These are phyloP conservation scores for Aporophyla nigra DNA, from an alignment of 2,888 invertebrate species.

Conservation along the genomic window DNA sequence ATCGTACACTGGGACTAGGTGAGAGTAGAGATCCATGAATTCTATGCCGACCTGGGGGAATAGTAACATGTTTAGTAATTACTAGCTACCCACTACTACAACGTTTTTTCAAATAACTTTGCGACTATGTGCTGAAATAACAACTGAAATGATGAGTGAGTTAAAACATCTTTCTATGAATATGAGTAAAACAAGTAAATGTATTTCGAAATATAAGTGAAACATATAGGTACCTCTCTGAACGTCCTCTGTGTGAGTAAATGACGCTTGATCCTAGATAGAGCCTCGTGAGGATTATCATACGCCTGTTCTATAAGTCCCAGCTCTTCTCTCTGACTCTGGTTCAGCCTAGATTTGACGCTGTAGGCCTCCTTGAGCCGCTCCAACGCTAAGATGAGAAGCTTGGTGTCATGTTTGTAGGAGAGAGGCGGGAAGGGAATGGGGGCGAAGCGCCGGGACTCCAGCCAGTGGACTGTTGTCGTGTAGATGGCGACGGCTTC, in stretches of 20 bases:
- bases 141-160: background rate
- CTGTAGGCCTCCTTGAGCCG: conserved; percentile 99
- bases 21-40: conserved; percentile 99
- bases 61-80: background rate
- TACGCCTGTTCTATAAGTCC: conserved; percentile 99
- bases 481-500: conserved; percentile 99
- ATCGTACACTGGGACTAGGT: conserved; percentile 99
- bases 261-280: conserved; percentile 99
- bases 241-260: conserved; percentile 99
- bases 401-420: conserved; percentile 99
- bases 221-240: conserved; percentile 95
- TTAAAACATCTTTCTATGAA: background rate
- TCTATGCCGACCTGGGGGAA: conserved; percentile 97
- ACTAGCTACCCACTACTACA: too few species aligned
- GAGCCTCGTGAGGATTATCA: conserved; percentile 99
- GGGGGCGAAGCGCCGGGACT: conserved; percentile 99
- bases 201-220: background rate
- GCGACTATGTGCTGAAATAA: background rate
- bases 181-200: background rate
- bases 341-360: conserved; percentile 98
- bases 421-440: conserved; percentile 99
- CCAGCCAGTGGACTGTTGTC: conserved; percentile 99
- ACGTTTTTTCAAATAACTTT: background rate
- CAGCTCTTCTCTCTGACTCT: conserved; percentile 99
- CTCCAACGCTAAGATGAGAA: conserved; percentile 98